These are phyloP conservation scores for Channallabes apus DNA, from an alignment of 2,797 vertebrate genomes.

Conservation along the genomic window DNA sequence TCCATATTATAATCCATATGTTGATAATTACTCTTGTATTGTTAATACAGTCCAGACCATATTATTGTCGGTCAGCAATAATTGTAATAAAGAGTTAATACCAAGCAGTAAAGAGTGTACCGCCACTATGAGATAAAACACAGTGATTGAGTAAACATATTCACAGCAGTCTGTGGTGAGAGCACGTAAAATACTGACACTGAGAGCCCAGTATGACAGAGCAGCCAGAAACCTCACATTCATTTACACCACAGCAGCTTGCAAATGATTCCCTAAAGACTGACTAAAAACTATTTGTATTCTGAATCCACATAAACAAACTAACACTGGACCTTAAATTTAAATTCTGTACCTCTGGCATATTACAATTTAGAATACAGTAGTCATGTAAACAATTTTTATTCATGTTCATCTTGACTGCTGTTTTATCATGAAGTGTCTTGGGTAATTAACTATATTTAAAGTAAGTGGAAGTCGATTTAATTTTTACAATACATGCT, in stretches of 20 bases:
- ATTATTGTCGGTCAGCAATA: background rate
- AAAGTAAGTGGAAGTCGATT: background rate
- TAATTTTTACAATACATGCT: background rate
- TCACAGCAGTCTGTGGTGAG: background rate
- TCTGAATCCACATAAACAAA: too few species aligned
- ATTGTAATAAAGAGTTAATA: background rate
- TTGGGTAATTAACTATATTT: background rate
- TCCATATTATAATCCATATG: background rate
- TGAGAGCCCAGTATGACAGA: too few species aligned
- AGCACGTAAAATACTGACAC: background rate
- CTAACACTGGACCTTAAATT: too few species aligned
- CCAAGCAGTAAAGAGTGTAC: too few species aligned
- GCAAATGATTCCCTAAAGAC: too few species aligned
- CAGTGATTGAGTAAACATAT: too few species aligned
- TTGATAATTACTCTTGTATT: background rate
- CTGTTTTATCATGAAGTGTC: background rate
- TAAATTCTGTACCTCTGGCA: background rate
- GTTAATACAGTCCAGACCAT: background rate
- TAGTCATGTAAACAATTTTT: background rate
- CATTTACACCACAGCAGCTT: too few species aligned
- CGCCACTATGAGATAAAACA: too few species aligned
- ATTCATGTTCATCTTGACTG: background rate
- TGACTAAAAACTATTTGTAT: too few species aligned
- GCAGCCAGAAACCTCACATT: too few species aligned
- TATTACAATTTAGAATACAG: background rate